Evolutionary conservation across 2,113 vertebrate genomes (phyloP).

Genomic region (Grammomys dolichurus): DNA sequence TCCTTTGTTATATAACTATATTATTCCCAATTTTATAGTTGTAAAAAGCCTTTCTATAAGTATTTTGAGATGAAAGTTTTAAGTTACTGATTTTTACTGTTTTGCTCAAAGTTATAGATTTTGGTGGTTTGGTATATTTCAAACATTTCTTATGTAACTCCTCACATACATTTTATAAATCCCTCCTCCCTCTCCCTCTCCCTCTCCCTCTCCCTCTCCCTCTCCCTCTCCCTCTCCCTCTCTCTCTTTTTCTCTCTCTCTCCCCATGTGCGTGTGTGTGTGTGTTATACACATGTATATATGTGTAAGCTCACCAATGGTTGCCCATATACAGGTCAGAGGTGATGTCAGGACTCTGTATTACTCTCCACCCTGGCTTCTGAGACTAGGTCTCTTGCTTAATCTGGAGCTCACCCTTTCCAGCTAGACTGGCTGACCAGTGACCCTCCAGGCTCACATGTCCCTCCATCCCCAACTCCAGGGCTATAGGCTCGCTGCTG

Average conservation of each 20-base stretch:
- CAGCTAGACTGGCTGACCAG: neutral
- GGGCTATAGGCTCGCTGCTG: neutral
- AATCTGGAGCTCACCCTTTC: neutral
- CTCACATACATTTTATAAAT: neutral
- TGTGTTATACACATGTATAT: neutral
- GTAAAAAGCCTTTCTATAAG: constrained; percentile 27
- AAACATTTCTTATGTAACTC: constrained; percentile 15
- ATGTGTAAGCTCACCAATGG: neutral
- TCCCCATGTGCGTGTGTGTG: neutral
- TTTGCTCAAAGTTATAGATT: constrained; percentile 45
- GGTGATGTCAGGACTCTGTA: neutral
- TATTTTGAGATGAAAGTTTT: constrained; percentile 41
- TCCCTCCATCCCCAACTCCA: neutral
- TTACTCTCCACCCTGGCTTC: neutral
- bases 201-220: too few species aligned
- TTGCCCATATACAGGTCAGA: neutral
- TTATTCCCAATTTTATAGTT: constrained; percentile 23
- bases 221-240: too few species aligned
- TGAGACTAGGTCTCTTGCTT: neutral
- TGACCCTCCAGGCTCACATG: neutral
- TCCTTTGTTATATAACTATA: neutral
- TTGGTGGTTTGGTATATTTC: constrained; percentile 34
- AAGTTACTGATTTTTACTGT: constrained; percentile 31
- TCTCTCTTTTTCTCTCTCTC: too few species aligned
- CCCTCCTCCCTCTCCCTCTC: neutral